These are phyloP conservation scores for Triplophysa rosa DNA, from an alignment of 2,113 vertebrate species.

Conservation along the genomic window DNA sequence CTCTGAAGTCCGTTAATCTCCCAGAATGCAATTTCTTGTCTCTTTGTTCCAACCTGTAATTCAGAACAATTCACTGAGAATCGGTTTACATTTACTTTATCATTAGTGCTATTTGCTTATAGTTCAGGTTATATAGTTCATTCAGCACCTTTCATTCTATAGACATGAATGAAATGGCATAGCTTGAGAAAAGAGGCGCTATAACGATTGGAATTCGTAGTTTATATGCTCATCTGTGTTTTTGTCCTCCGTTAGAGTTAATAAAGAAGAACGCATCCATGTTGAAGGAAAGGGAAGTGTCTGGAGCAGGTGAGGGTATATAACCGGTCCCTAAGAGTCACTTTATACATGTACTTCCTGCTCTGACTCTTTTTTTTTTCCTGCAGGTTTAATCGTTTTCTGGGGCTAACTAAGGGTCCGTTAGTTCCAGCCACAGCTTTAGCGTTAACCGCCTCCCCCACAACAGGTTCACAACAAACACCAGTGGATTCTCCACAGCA, in stretches of 20 bases:
- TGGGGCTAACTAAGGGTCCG: constrained; percentile 70
- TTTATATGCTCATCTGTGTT: background rate
- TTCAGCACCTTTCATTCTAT: too few species aligned
- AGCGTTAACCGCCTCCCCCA: constrained; percentile 26
- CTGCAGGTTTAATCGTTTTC: constrained; percentile 75
- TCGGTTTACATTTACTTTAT: background rate
- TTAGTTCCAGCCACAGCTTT: constrained; percentile 59
- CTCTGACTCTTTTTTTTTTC: constrained; percentile 4
- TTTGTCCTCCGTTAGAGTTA: constrained; percentile 60
- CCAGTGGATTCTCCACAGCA: constrained; percentile 54
- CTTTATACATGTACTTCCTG: background rate
- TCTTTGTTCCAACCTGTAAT: background rate
- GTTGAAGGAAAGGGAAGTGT: constrained; percentile 69
- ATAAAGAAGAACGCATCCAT: constrained; percentile 64
- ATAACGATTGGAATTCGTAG: background rate
- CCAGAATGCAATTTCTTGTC: background rate
- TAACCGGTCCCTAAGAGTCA: background rate
- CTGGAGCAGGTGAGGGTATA: constrained; percentile 70
- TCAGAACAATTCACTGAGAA: background rate
- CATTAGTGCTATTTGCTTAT: background rate
- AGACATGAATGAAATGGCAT: too few species aligned
- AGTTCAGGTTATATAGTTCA: too few species aligned
- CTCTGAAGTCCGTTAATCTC: constrained; percentile 60
- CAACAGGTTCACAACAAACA: constrained; percentile 47
- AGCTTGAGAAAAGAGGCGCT: too few species aligned